A percentile compares a stretch with the other conserved stretches of the same genome.
Evolutionary conservation across 2,797 vertebrate species (phyloP).

Genomic region (Schizothorax lantsangensis): DNA sequence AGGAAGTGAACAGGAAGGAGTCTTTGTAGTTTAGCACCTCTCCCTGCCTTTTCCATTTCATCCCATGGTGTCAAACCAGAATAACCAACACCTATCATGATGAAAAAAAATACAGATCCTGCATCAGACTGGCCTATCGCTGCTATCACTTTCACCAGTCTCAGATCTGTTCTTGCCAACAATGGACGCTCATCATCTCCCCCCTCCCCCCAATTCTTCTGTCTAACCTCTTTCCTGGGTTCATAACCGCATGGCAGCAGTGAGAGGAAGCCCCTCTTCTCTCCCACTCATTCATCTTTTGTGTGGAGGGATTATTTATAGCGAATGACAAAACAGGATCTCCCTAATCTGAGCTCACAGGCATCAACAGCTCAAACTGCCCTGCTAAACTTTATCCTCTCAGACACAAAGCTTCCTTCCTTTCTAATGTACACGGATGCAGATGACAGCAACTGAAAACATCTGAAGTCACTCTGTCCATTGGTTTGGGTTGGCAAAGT

Average conservation of each 20-base stretch:
- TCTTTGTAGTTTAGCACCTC: not conserved
- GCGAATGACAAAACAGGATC: conserved; percentile 51
- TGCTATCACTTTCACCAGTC: not conserved
- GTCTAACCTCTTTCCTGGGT: conserved; percentile 37
- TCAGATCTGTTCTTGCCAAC: not conserved
- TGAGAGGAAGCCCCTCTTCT: conserved; percentile 43
- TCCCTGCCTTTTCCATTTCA: not conserved
- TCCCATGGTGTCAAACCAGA: not conserved
- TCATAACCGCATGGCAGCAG: conserved; percentile 38
- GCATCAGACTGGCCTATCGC: not conserved
- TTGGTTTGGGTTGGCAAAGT: not conserved
- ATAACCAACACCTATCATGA: not conserved
- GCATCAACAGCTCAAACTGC: conserved; percentile 39
- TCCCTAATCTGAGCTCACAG: conserved; percentile 29
- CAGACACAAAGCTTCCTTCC: conserved; percentile 55
- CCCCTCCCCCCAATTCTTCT: conserved; percentile 15
- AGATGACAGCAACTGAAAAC: conserved; percentile 43
- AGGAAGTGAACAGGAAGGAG: not conserved
- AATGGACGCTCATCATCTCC: not conserved
- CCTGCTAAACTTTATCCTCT: conserved; percentile 37
- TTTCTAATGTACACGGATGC: conserved; percentile 35
- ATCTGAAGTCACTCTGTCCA: conserved; percentile 22
- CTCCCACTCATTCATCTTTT: conserved; percentile 41
- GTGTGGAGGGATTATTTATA: conserved; percentile 49
- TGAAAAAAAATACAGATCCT: not conserved